Evolutionary conservation across 2,888 invertebrate species (phyloP).

Genomic region (Epicampocera succincta): DNA sequence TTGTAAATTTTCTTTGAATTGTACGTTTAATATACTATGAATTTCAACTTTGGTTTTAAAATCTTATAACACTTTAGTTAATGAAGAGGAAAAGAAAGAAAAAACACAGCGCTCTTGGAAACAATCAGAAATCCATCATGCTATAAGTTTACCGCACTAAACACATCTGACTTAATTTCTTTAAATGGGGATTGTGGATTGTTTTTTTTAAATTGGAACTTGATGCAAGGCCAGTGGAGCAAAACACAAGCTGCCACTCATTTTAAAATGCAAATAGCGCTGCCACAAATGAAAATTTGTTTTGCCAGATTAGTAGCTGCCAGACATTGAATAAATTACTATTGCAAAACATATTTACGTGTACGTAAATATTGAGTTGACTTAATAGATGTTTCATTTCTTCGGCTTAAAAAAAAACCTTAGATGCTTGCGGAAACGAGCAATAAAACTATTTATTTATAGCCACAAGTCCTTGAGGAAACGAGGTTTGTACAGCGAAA

Average conservation of each 20-base stretch:
- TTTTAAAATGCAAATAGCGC: background rate
- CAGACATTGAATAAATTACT: too few species aligned
- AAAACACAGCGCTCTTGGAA: background rate
- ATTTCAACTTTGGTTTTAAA: constrained; percentile 13
- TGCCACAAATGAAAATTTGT: background rate
- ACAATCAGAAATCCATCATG: constrained; percentile 6
- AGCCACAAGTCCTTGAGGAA: too few species aligned
- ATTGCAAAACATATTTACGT: too few species aligned
- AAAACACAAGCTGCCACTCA: constrained; percentile 16
- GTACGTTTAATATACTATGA: constrained; percentile 9
- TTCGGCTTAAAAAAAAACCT: too few species aligned
- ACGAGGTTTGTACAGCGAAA: too few species aligned
- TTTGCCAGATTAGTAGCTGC: too few species aligned
- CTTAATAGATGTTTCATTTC: too few species aligned
- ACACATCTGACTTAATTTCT: constrained; percentile 52
- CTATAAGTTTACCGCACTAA: constrained; percentile 55
- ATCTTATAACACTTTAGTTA: constrained; percentile 25
- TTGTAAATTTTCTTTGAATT: constrained; percentile 1
- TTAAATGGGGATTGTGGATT: constrained; percentile 19
- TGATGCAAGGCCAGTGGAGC: too few species aligned
- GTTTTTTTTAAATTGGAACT: constrained; percentile 35
- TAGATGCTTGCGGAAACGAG: too few species aligned
- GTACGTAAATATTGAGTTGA: too few species aligned
- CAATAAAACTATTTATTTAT: too few species aligned
- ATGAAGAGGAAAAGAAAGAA: constrained; percentile 19